Conservation (phyloP, 1,140 invertebrate species). For the Drosophila kanapiae region DNA sequence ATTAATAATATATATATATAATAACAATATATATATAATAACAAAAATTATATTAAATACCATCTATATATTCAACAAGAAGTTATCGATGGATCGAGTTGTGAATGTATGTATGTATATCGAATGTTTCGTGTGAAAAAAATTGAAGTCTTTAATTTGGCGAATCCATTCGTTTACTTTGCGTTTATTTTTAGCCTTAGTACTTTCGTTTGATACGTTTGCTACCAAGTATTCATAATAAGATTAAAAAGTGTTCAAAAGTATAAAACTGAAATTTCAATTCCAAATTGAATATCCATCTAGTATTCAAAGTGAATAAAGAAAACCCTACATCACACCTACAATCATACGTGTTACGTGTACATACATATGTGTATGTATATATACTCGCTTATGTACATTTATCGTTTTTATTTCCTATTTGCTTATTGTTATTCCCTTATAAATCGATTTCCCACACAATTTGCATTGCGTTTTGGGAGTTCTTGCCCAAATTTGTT, state of each 20-base stretch:
- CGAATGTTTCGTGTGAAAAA: slow-evolving; percentile 42
- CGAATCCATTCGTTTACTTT: slow-evolving; percentile 44
- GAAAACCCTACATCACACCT: slow-evolving; percentile 39
- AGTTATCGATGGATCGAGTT: slow-evolving; percentile 15
- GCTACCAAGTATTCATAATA: slow-evolving; percentile 32
- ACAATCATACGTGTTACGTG: slow-evolving; percentile 48
- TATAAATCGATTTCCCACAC: slow-evolving; percentile 12
- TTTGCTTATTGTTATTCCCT: slow-evolving; percentile 7
- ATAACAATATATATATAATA: too few relatives aligned
- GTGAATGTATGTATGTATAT: neutral
- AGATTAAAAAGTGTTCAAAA: slow-evolving; percentile 8
- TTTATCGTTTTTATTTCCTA: slow-evolving; percentile 38
- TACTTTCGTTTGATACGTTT: slow-evolving; percentile 48
- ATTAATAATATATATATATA: neutral
- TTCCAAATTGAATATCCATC: slow-evolving; percentile 15
- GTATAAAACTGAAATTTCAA: slow-evolving; percentile 1
- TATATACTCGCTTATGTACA: slow-evolving; percentile 42
- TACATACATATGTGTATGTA: slow-evolving; percentile 55
- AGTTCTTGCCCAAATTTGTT: neutral
- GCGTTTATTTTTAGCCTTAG: slow-evolving; percentile 42
- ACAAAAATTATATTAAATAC: neutral
- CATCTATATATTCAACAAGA: neutral
- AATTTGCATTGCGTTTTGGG: neutral
- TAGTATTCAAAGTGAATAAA: slow-evolving; percentile 37
- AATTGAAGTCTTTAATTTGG: slow-evolving; percentile 40